Evolutionary conservation across 92 coral and sea anemone genomes (phyloP).

Genomic region (Zoanthus solanderi): DNA sequence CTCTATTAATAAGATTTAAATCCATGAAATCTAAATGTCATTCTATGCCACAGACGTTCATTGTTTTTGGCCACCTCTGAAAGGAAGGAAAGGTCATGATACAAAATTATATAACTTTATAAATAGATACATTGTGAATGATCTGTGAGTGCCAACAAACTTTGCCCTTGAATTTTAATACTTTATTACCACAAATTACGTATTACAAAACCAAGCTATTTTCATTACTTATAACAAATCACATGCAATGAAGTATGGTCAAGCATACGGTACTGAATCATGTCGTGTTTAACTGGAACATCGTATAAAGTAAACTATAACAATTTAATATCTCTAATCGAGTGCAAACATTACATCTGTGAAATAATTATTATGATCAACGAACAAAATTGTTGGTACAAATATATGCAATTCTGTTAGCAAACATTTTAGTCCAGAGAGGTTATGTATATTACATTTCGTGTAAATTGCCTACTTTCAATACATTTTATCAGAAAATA

Average conservation of each 20-base stretch:
- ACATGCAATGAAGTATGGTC: constrained; percentile 15
- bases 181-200: constrained; percentile 13
- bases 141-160: constrained; percentile 6
- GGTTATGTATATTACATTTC: constrained; percentile 2
- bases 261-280: constrained; percentile 12
- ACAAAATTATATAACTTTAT: constrained; percentile 4
- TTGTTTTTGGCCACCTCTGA: constrained; percentile 9
- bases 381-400: constrained; percentile 10
- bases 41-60: constrained; percentile 8
- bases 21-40: constrained; percentile 3
- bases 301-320: constrained; percentile 12
- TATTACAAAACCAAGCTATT: constrained; percentile 12
- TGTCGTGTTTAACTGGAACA: constrained; percentile 9
- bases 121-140: constrained; percentile 6
- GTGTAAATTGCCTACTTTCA: constrained; percentile 5
- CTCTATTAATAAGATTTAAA: neutral
- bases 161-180: constrained; percentile 5
- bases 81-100: constrained; percentile 4
- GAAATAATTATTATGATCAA: constrained; percentile 8
- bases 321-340: constrained; percentile 9
- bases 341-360: constrained; percentile 11
- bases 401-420: constrained; percentile 9
- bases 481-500: constrained; percentile 7
- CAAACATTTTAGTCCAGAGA: constrained; percentile 4
- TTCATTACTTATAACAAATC: constrained; percentile 9